Percentiles rank a stretch among this genome's conserved stretches.
Conservation (phyloP, 2,797 vertebrate genomes). For the Eremophila alpestris region DNA sequence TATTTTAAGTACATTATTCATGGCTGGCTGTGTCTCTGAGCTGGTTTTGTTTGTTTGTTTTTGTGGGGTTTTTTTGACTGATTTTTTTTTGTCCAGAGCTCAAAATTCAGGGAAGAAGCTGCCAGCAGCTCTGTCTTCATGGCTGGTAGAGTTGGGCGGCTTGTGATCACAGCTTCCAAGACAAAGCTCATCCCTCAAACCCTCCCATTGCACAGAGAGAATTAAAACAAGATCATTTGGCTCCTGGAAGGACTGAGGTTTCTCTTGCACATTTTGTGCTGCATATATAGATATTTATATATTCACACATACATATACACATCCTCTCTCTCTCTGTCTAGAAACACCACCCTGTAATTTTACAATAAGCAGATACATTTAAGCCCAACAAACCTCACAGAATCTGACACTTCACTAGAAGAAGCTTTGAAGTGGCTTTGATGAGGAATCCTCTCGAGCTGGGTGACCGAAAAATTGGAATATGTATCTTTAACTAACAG, state of each 20-base stretch:
- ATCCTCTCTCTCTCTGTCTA: neutral
- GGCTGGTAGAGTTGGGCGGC: neutral
- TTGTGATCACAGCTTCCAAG: neutral
- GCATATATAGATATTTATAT: neutral
- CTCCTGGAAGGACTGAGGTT: neutral
- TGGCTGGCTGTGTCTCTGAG: neutral
- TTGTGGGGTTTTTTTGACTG: neutral
- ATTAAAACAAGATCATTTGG: neutral
- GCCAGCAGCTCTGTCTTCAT: neutral
- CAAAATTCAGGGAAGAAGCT: neutral
- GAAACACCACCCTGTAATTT: neutral
- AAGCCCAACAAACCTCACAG: neutral
- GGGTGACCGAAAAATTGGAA: neutral
- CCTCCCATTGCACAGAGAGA: neutral
- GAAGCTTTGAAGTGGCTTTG: neutral
- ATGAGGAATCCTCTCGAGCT: neutral
- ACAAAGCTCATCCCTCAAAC: neutral
- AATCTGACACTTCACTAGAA: neutral
- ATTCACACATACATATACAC: rapidly evolving
- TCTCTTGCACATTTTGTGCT: neutral
- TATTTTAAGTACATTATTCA: neutral
- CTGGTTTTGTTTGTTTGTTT: neutral
- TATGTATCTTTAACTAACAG: neutral
- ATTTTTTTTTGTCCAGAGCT: neutral
- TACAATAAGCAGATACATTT: neutral